A percentile compares a stretch with the other conserved stretches of the same genome.
These are phyloP conservation scores for Mactra quadrangularis DNA, from an alignment of 1,140 invertebrate species.

Conservation along the genomic window DNA sequence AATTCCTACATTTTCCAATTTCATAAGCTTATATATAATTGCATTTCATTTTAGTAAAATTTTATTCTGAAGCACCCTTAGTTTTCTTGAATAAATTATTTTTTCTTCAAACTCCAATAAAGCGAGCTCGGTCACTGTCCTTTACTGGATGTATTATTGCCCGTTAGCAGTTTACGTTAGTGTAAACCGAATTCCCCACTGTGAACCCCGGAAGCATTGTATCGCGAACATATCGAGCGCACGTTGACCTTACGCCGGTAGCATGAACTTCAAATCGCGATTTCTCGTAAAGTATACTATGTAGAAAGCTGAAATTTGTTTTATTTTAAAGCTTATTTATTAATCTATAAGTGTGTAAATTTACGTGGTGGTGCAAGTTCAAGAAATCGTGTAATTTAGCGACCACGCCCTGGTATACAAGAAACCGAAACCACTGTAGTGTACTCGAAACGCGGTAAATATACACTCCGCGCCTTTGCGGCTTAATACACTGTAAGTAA, in stretches of 20 bases:
- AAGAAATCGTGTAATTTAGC: constrained; percentile 28
- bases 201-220: constrained; percentile 32
- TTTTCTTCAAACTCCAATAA: too few species aligned
- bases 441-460: background rate
- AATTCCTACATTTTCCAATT: too few species aligned
- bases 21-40: too few species aligned
- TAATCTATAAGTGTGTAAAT: background rate
- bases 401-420: constrained; percentile 42
- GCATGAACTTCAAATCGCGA: background rate
- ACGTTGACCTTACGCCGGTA: constrained; percentile 28
- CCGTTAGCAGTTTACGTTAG: background rate
- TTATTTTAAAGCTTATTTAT: constrained; percentile 20
- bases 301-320: constrained; percentile 13
- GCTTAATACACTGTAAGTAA: too few species aligned
- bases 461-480: too few species aligned
- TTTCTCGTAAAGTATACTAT: constrained; percentile 19
- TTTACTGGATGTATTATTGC: too few species aligned
- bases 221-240: background rate
- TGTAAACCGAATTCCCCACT: constrained; percentile 19
- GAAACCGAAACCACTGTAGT: constrained; percentile 18
- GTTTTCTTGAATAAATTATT: too few species aligned
- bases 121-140: too few species aligned
- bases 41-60: too few species aligned
- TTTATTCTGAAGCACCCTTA: too few species aligned
- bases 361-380: background rate